A percentile compares a stretch with the other conserved stretches of the same genome.
Conservation (phyloP, 2,113 vertebrate genomes). For the Nannospalax galili region DNA sequence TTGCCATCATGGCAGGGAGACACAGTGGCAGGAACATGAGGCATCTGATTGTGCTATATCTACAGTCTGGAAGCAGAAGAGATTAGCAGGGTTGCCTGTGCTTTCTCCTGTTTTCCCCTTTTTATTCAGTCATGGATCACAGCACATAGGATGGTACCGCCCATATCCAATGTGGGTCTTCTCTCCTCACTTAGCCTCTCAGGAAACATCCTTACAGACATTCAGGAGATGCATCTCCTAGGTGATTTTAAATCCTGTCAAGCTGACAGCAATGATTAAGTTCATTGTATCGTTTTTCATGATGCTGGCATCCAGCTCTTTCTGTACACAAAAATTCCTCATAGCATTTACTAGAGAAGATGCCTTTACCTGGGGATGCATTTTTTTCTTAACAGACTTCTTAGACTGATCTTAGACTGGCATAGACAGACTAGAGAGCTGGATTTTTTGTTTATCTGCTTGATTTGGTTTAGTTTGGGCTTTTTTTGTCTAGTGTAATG, state of each 20-base stretch:
- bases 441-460: background rate
- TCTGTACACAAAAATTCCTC: background rate
- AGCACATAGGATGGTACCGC: background rate
- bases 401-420: background rate
- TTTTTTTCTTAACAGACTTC: background rate
- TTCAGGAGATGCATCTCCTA: background rate
- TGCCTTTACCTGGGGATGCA: background rate
- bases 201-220: background rate
- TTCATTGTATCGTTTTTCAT: background rate
- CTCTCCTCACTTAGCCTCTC: background rate
- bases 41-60: too few species aligned
- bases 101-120: too few species aligned
- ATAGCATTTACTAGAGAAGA: background rate
- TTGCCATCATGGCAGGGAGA: too few species aligned
- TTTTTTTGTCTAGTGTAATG: background rate
- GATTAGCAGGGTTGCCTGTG: too few species aligned
- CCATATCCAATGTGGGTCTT: background rate
- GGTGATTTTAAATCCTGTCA: background rate
- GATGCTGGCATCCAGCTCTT: background rate
- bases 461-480: background rate
- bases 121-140: background rate
- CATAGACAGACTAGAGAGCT: background rate
- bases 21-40: too few species aligned
- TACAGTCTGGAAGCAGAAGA: too few species aligned
- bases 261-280: background rate